Evolutionary conservation across 2,888 invertebrate species (phyloP), one percentile per base, ranked within the genome.

Genomic region (Thelaira solivaga): DNA sequence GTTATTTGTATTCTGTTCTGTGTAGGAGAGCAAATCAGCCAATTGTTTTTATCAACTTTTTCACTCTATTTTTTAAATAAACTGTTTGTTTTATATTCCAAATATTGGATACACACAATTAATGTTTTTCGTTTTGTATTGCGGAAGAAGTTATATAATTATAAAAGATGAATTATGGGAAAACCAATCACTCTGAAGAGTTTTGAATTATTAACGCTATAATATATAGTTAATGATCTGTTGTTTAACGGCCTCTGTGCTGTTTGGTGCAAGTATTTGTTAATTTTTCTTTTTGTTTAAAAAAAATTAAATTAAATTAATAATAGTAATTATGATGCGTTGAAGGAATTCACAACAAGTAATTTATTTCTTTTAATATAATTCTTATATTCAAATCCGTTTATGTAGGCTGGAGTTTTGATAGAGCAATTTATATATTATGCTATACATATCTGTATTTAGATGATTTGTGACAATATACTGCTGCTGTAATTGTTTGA

Each of bases 391-490:
- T 81, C 80, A 82, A 80, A 82, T 82, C 77, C 82, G 76, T 69
- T 80, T 80, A 24, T 82, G 81, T 72, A 80, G 76, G 81, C 81
- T 81, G 68, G 77, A 81, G 71, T 82, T 81, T 69, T 81, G 81
- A 76, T 81, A 80, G 43, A 81, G 78, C 73, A 82, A 71, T 69
- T 83, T 83, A 76, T 80, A 81, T 53, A 67, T 82, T 71, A 79
- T 67, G 80, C 78, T 80, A 72, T 78, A 80, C 75, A 81, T 75
- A 81, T 75, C 80, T 62, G 75, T 79, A 80, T 72, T 76, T 76
- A 80, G 49, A 68, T 80, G 73, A 67, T 68, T 77, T 72, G 64
- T 68, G 68, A 68, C 69, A 51, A 73, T 72, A 74, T 78, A 76
- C 55, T 81, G 65, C 78, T 80, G 74, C 67, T 80, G 69, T 61